Conservation (phyloP, 1,140 invertebrate genomes). For the Acromyrmex charruanus region DNA sequence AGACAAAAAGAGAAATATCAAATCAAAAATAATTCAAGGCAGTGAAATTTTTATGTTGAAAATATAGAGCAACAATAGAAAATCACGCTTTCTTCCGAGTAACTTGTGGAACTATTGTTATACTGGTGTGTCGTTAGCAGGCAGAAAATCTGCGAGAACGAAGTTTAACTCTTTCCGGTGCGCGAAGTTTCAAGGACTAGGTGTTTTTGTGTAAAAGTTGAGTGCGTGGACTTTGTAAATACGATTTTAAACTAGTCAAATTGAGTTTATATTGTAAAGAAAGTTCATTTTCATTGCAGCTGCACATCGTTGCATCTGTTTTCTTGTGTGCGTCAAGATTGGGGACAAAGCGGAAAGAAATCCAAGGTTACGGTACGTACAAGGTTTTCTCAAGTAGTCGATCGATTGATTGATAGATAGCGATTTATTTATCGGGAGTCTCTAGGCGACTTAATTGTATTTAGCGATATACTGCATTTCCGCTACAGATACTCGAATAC, state of each 20-base stretch:
- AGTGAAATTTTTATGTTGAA: not conserved
- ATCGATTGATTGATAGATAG: not conserved
- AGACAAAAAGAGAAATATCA: not conserved
- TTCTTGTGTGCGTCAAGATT: slow-evolving; percentile 52
- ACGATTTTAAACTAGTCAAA: not conserved
- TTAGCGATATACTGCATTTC: not conserved
- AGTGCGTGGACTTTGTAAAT: not conserved
- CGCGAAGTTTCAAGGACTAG: not conserved
- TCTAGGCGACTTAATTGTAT: not conserved
- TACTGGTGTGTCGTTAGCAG: not conserved
- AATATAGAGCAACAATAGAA: not conserved
- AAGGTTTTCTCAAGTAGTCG: not conserved
- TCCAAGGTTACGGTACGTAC: slow-evolving; percentile 64
- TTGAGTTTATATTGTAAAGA: not conserved
- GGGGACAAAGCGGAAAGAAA: slow-evolving; percentile 59
- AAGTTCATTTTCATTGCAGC: not conserved
- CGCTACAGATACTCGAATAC: not conserved
- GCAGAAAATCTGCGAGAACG: not conserved
- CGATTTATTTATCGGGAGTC: slow-evolving; percentile 1
- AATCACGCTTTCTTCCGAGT: not conserved
- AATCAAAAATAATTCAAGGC: not conserved
- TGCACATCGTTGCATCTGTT: not conserved
- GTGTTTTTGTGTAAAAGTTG: not conserved
- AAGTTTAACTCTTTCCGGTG: not conserved
- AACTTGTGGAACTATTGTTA: not conserved